These are phyloP conservation scores for Tragelaphus eurycerus DNA, from an alignment of 2,797 vertebrate genomes.

Conservation along the genomic window DNA sequence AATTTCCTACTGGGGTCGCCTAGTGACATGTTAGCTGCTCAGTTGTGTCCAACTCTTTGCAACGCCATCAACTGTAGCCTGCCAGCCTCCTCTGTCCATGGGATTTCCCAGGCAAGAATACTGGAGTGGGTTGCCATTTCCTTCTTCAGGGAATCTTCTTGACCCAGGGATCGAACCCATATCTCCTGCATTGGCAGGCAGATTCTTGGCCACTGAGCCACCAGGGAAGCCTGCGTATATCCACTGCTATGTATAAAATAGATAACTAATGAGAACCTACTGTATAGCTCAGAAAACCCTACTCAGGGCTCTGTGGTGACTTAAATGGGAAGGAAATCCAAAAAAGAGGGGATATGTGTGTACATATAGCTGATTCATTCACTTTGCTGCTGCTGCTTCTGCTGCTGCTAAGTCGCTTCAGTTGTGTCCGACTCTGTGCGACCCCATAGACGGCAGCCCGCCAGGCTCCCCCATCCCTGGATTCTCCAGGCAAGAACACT, in stretches of 20 bases:
- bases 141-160: not conserved
- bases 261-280: not conserved
- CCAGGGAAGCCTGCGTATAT: not conserved
- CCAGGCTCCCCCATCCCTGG: too few relatives aligned
- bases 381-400: not conserved
- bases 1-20: not conserved
- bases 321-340: not conserved
- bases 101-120: not conserved
- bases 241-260: not conserved
- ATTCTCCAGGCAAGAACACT: too few relatives aligned
- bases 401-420: too few relatives aligned
- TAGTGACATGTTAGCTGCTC: not conserved
- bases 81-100: not conserved
- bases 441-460: too few relatives aligned
- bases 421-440: rapidly evolving
- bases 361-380: not conserved
- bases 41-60: not conserved
- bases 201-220: not conserved
- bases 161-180: not conserved
- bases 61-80: not conserved
- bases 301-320: not conserved
- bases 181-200: not conserved
- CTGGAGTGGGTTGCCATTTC: not conserved
- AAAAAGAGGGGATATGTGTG: not conserved
- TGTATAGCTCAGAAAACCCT: not conserved